Evolutionary conservation across 2,888 invertebrate genomes (phyloP).

Genomic region (Nowickia ferox): DNA sequence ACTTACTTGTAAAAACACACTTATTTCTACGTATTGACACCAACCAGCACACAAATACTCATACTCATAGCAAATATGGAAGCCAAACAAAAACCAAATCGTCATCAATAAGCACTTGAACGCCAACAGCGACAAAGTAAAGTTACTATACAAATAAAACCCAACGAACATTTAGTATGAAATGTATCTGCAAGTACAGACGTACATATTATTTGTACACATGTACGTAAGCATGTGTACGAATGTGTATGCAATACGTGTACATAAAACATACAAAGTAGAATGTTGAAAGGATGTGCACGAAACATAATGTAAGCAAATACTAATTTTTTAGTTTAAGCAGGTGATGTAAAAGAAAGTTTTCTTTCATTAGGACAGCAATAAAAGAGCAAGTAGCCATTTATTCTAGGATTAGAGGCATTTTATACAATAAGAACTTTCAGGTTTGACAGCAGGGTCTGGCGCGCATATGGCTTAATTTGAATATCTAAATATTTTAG

Average conservation of each 20-base stretch:
- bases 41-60: slow-evolving; percentile 33
- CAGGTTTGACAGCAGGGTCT: too few species aligned
- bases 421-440: too few species aligned
- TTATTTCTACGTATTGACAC: slow-evolving; percentile 63
- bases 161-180: slow-evolving; percentile 28
- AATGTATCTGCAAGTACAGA: slow-evolving; percentile 31
- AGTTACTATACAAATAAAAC: slow-evolving; percentile 34
- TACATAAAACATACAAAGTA: background rate
- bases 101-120: slow-evolving; percentile 57
- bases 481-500: too few species aligned
- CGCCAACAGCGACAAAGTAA: background rate
- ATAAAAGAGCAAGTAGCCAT: too few species aligned
- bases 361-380: background rate
- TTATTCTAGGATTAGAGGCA: too few species aligned
- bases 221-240: background rate
- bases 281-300: slow-evolving; percentile 46
- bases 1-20: slow-evolving; percentile 14
- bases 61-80: slow-evolving; percentile 62
- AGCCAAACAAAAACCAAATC: slow-evolving; percentile 69
- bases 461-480: too few species aligned
- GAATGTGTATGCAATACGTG: too few species aligned
- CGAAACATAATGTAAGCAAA: background rate
- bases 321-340: background rate
- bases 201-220: background rate
- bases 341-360: slow-evolving; percentile 22